Evolutionary conservation across 2,888 invertebrate species (phyloP), one percentile per base, ranked within the genome.

Genomic region (Sycophila texana): DNA sequence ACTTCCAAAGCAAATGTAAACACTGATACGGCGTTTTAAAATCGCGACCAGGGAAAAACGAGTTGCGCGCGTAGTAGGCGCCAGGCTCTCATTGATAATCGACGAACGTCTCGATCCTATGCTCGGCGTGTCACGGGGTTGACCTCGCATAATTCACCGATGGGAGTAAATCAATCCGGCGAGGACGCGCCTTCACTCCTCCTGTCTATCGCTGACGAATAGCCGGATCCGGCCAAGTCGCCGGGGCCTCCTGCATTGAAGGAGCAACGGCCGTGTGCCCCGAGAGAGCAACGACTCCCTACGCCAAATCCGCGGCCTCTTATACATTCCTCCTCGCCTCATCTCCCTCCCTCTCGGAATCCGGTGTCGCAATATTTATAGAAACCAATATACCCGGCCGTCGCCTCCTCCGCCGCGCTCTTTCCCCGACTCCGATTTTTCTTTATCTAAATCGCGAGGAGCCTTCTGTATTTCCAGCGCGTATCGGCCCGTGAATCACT

Each of bases 331-430:
- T 84, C 73, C 30, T 53, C 72, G 51, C 39, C 49, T 63, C 74
- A 57, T 78, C 77, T 79, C 83, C 84, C 84, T 82, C 77, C 78
- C 83, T 84, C 83, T 81, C 60, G 82, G 84, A 85, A 84, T 83
- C 79, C 82, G 81, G 65, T 81, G 82, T 83, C 84, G 82, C 82
- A 84, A 86, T 86, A 86, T 86, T 86, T 86, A 84, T 86, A 86
- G 84, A 85, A 84, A 82, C 81, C 83, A 84, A 85, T 85, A 83
- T 79, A 72, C 74, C 66, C 53, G 70, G 77, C 77, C 72, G 75
- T 75, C 72, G 77, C 72, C 78, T 71, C 61, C 49, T 22, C 61
- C 68, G 53, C 61, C 60, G 58, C 63, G 4, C 12, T 22, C 47
- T 51, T 49, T 47, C 53, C 16, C 20, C 20, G 12, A 7, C 18